phyloP scores from a whole-genome alignment of 2,888 invertebrate genomes.

The Lithophane semibrunnea region DNA sequence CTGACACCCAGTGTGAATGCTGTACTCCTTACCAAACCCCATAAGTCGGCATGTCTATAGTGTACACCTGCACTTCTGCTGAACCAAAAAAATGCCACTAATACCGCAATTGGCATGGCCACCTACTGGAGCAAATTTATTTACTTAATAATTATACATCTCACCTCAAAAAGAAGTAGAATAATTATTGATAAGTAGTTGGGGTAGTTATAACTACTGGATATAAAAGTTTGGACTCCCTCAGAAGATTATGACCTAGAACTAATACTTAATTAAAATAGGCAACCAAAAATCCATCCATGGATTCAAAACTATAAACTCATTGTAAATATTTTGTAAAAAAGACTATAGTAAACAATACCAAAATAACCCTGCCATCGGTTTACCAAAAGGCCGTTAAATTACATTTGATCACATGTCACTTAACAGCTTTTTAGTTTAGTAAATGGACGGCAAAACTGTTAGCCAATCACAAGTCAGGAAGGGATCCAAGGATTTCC shows the following conservation, averaged over 20 bases:
- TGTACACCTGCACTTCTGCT: background rate
- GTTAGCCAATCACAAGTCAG: background rate
- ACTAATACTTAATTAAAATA: background rate
- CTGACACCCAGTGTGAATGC: background rate
- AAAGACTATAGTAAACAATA: no score
- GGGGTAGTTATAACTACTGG: background rate
- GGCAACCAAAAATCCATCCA: background rate
- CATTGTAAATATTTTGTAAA: no score
- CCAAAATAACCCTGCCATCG: no score
- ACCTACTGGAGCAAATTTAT: background rate
- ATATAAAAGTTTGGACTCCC: background rate
- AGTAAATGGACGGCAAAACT: background rate
- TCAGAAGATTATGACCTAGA: background rate
- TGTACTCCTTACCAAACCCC: background rate
- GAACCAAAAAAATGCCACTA: background rate
- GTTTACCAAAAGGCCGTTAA: no score
- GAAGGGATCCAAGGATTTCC: slow-evolving; percentile 32
- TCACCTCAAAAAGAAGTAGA: background rate
- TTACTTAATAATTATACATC: background rate
- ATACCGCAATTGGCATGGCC: background rate
- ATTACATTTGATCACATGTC: no score
- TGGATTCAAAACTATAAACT: no score
- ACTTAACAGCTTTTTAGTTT: no score
- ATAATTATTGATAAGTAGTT: no score
- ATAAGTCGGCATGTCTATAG: background rate